Base-by-base conservation (phyloP, 2,797 vertebrate species). In the Cossypha dichroa region DNA sequence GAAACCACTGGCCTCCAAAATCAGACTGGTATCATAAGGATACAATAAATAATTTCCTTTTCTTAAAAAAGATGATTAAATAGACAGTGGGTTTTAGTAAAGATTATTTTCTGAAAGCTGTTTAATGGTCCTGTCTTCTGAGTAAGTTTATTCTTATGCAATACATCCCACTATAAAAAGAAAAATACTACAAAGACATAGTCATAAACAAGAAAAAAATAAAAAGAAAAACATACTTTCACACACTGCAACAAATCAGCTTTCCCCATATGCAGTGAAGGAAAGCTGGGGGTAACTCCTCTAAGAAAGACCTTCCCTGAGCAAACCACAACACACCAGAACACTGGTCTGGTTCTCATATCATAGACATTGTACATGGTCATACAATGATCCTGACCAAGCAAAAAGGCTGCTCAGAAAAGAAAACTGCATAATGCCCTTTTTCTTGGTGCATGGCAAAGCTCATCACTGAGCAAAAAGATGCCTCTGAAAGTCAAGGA, bases 401-500 rank as follows among this genome's bases (percentile, higher is more conserved):
- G 43, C 0, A 0, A 81, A 82, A 91, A 69, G 43, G 23, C 29
- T 84, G 34, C 79, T 84, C 48, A 58, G 59, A 28, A 80, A 56
- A 78, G 34, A 62, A 92, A 86, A 62, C 13, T 45, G 20, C 10
- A 40, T 33, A 58, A 78, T 33, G 25, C 4, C 29, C 13, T 31
- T 73, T 94, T 81, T 72, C 69, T 55, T 74, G 1, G 1, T 29
- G 36, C 66, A 77, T 10, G 14, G 78, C 41, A 93, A 91, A 91
- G 69, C 73, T 94, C 76, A 78, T 14, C 25, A 13, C 40, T 25
- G 46, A 81, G 59, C 20, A 85, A 75, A 93, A 84, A 28, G 79
- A 94, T 81, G 76, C 36, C 54, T 58, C 54, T 83, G 54, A 69
- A 80, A 75, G 29, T 75, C 69, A 59, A 95, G 58, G 51, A 95